Evolutionary conservation across 2,888 invertebrate species (phyloP), one percentile per base, ranked within the genome.

Genomic region (Latrodectus elegans): DNA sequence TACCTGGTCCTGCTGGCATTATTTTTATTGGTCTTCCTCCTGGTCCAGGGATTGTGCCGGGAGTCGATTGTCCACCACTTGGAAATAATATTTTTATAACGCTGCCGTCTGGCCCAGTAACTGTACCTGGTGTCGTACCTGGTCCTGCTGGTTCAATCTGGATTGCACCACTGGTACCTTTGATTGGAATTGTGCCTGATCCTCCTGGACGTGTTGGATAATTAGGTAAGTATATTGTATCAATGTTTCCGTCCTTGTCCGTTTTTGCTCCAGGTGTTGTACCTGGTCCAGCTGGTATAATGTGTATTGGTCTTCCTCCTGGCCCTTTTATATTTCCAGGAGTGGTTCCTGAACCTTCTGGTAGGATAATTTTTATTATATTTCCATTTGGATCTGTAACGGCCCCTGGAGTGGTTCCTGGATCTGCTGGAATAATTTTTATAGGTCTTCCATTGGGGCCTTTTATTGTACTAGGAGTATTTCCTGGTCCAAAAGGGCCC

Each of bases 11-110:
- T 12, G 55, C 22, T 14, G 74, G 55, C 22, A 15, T 60, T 1
- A 53, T 60, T 17, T 4, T 55, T 10, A 73, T 8, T 8, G 52
- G 22, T 17, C n/a, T 52, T 73, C 73, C 73, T 17, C 22, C 53
- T 10, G 73, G 73, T 49, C 73, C 73, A 17, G 53, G 53, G 9
- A 73, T 22, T 53, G 52, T 53, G 22, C 73, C 73, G n/a, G 73
- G 73, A 53, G 53, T 73, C 12, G 73, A n/a, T n/a, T 22, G 53
- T 73, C 53, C 52, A 8, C 15, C 64, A 64, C 15, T 64, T n/a
- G 64, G 64, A n/a, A 64, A 64, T 0, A 64, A 14, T 8, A 64
- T 64, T n/a, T 64, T 64, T 9, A n/a, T 64, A n/a, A 64, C 64
- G 14, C n/a, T 14, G 64, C 64, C 68, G 6, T 68, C 22, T 22